Conservation (phyloP, 1,140 invertebrate species). For the Pantala flavescens region DNA sequence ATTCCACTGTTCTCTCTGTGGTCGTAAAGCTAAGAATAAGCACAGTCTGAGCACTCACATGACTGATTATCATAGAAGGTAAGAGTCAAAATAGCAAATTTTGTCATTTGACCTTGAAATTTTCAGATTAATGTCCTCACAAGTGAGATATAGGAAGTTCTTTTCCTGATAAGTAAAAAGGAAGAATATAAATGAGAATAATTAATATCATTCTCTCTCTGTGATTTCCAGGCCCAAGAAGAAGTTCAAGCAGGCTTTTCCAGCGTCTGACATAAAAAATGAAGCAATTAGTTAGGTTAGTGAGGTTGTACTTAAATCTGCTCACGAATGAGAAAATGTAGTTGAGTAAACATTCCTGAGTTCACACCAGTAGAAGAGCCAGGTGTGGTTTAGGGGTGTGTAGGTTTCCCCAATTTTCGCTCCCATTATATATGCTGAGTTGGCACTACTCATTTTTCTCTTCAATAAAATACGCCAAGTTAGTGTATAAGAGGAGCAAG, state of each 20-base stretch:
- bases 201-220: too few relatives aligned
- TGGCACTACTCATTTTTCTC: background rate
- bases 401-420: background rate
- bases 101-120: too few relatives aligned
- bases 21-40: slow-evolving; percentile 25
- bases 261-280: background rate
- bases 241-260: slow-evolving; percentile 5
- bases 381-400: slow-evolving; percentile 7
- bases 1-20: slow-evolving; percentile 24
- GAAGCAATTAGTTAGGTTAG: slow-evolving; percentile 5
- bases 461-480: background rate
- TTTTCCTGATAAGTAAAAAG: too few relatives aligned
- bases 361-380: slow-evolving; percentile 7
- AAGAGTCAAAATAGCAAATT: too few relatives aligned
- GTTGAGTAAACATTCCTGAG: slow-evolving; percentile 9
- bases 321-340: background rate
- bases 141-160: too few relatives aligned
- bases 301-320: background rate
- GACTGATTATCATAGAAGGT: slow-evolving; percentile 18
- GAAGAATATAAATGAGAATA: too few relatives aligned
- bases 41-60: slow-evolving; percentile 25
- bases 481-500: background rate
- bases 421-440: background rate
- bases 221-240: background rate
- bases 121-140: too few relatives aligned